Base-by-base conservation (phyloP, 2,888 invertebrate species). In the Acleris laterana region DNA sequence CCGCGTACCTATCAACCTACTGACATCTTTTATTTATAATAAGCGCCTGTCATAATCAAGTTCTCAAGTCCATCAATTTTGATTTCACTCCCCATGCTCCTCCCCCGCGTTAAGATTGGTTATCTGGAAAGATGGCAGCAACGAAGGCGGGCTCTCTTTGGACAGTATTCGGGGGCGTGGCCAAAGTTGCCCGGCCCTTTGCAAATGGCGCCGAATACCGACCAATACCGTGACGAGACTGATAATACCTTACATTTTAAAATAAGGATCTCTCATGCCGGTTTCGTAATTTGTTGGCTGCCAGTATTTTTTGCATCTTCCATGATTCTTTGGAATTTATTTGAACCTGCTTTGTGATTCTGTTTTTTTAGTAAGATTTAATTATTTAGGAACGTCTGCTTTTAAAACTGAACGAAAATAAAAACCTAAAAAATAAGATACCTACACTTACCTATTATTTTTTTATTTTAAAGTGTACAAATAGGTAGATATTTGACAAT, bases 131-230 rank as follows among this genome's bases (percentile, higher is more conserved):
- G 80, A 88, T 89, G 90, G 88, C 83, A 84, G 86, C 74, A 69
- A 71, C 71, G 73, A 76, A 82, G 86, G 87, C 83, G 85, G 83
- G 76, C 68, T 71, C 68, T 73, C 72, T 79, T 83, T 83, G 73
- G 81, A 83, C 74, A 79, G 77, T 73, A 65, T 71, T 73, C 67
- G 82, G 81, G 76, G 92, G 91, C 88, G 92, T 82, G 83, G 88
- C 85, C 63, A 71, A 71, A 71, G 64, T 68, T 70, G 82, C 73
- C 78, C 87, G 78, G 83, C 89, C 91, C 88, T 88, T 90, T 88
- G 79, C 89, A 91, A 92, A 93, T 93, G 92, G 92, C 92, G 92
- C 82, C 86, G 81, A 86, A 87, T 80, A 60, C 85, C 85, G 66
- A 79, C 91, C 91, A 92, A 91, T 91, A 75, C 76, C 71, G 78